Percentiles rank a stretch among this genome's conserved stretches.
Evolutionary conservation across 2,113 vertebrate species (phyloP).

Genomic region (Poeciliopsis turrubarensis): DNA sequence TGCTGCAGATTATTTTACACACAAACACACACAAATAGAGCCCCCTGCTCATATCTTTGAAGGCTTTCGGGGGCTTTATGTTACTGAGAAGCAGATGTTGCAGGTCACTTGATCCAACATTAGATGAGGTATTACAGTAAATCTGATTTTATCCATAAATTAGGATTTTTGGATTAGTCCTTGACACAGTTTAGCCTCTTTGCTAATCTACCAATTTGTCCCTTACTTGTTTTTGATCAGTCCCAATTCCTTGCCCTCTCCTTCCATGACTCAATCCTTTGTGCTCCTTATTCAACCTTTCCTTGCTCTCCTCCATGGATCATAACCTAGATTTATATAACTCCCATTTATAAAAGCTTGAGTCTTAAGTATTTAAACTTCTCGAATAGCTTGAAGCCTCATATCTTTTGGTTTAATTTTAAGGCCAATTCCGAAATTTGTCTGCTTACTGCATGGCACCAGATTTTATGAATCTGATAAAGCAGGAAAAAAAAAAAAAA

Average conservation of each 20-base stretch:
- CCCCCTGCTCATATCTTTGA: conserved; percentile 16
- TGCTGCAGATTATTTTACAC: conserved; percentile 32
- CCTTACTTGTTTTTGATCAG: conserved; percentile 43
- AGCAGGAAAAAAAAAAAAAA: not conserved
- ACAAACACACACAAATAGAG: conserved; percentile 20
- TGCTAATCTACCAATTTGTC: conserved; percentile 65
- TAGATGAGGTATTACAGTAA: conserved; percentile 23
- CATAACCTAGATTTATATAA: conserved; percentile 71
- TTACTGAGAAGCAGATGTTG: conserved; percentile 28
- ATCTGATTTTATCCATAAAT: conserved; percentile 29
- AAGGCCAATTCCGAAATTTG: conserved; percentile 65
- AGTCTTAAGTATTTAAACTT: conserved; percentile 68
- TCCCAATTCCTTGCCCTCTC: conserved; percentile 20
- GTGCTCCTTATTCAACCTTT: conserved; percentile 19
- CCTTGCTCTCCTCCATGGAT: conserved; percentile 45
- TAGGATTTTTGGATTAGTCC: conserved; percentile 22
- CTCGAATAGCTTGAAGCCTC: conserved; percentile 61
- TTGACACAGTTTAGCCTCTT: not conserved
- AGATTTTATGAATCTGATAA: conserved; percentile 27
- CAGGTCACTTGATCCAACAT: conserved; percentile 14
- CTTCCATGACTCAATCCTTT: conserved; percentile 20
- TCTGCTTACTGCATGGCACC: conserved; percentile 29
- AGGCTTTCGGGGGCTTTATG: conserved; percentile 31
- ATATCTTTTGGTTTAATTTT: conserved; percentile 59
- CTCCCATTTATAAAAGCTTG: conserved; percentile 72